Evolutionary conservation across 2,888 invertebrate genomes (phyloP).

Genomic region (Galeruca laticollis): DNA sequence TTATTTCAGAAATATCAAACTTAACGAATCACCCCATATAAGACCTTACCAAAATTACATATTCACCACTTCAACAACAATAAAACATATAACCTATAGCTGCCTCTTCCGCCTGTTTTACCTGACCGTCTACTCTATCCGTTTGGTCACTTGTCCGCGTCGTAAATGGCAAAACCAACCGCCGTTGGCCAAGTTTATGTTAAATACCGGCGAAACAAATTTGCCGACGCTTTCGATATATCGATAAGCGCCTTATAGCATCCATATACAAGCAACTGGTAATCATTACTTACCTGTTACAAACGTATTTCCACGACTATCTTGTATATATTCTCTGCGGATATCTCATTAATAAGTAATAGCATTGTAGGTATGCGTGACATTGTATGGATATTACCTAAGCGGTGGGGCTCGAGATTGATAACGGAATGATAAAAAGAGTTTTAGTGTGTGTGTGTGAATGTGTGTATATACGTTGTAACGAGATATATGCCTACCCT

Average conservation of each 20-base stretch:
- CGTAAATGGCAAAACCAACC: constrained; percentile 30
- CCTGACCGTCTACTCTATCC: background rate
- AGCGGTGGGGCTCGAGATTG: constrained; percentile 58
- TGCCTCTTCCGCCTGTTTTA: background rate
- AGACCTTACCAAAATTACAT: too few relatives aligned
- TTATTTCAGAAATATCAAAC: too few relatives aligned
- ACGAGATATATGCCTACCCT: background rate
- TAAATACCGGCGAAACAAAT: constrained; percentile 44
- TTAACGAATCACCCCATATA: too few relatives aligned
- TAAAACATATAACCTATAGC: background rate
- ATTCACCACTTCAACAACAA: too few relatives aligned
- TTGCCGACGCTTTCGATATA: constrained; percentile 44
- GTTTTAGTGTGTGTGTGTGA: constrained; percentile 49
- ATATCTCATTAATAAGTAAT: constrained; percentile 66
- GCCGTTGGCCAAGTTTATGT: constrained; percentile 30
- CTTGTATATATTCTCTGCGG: constrained; percentile 53
- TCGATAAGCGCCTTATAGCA: constrained; percentile 41
- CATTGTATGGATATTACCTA: constrained; percentile 66
- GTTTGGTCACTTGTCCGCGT: constrained; percentile 25
- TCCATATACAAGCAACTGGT: constrained; percentile 52
- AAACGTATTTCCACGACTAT: constrained; percentile 55
- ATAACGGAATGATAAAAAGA: constrained; percentile 59
- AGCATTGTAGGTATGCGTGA: constrained; percentile 65
- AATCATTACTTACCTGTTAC: constrained; percentile 54
- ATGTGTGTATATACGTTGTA: constrained; percentile 3